Evolutionary conservation across 2,797 vertebrate genomes (phyloP), one percentile per base, ranked within the genome.

Genomic region (Chaetophractus vellerosus): DNA sequence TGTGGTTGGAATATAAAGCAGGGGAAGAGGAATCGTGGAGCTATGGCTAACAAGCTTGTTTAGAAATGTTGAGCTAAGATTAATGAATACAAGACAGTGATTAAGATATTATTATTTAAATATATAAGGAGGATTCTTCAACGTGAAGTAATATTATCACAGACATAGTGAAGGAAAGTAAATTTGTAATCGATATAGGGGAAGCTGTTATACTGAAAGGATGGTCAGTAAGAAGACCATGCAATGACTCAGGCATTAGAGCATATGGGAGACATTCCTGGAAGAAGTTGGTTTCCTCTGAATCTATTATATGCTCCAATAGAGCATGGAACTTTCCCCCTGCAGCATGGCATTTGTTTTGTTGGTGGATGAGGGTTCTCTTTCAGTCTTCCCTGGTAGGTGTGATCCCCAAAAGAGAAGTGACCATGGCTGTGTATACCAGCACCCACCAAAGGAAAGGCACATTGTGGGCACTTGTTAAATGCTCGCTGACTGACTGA

Each of bases 391-490:
- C 38, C 10, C 9, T 23, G 2, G 18, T 57, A 38, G 6, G 19
- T 14, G 0, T 59, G 12, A 76, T n/a, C 24, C 64, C 74, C 24
- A 18, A 10, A 3, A 79, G 10, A 76, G 14, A 48, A 86, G 38
- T 33, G 57, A 10, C 12, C 24, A 45, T 75, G 5, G 0, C 21
- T 68, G 0, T 24, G 3, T 33, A 18, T 36, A 16, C 6, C 0
- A 31, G 19, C 5, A 3, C 28, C 16, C 26, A 59, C 23, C 7
- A 16, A 38, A 45, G 11, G 18, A 45, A 69, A 64, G 18, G 2
- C 0, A 3, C 9, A 23, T 1, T 15, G 2, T 26, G 59, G 57
- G 21, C 12, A 8, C 2, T 33, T 2, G 2, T 0, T 21, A 69
- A 19, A 31, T 38, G 55, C 11, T 16, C 9, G 18, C 2, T 31